Base-by-base conservation (phyloP, 2,888 invertebrate species). In the Nomada goodeniana region DNA sequence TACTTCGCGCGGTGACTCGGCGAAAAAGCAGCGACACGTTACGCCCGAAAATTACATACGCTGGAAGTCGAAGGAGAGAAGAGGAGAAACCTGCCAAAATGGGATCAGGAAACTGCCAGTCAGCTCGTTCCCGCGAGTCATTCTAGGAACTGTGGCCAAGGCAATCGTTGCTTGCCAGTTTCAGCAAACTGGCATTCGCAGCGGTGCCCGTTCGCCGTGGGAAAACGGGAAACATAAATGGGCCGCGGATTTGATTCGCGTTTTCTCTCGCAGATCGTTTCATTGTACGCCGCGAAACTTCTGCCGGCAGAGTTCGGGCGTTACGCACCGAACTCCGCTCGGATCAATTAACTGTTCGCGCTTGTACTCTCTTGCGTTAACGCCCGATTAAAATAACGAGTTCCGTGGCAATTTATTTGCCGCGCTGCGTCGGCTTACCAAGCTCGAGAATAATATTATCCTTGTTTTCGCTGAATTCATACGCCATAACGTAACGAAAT, bases 111-210 rank as follows among this genome's bases (percentile, higher is more conserved):
- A 78, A 74, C 82, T 78, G 76, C 80, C 77, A 61, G 79, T 87
- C 83, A 75, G 79, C 75, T 61, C 52, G 60, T 83, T 85, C 64
- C 75, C 78, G 72, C 79, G 29, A 85, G 79, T 81, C 83, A 85
- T 80, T 77, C 72, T 36, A 64, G 67, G 47, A 18, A 69, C 44
- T 47, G 50, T 53, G 73, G 61, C 73, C 72, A 76, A 61, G 53
- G 44, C 69, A 74, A 75, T 68, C 82, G 82, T 23, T 36, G 29
- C 61, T 29, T 77, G 83, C 77, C 82, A 74, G 52, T 42, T 70
- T 65, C 70, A 11, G 15, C 36, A 18, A 65, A 68, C 60, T 76
- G 47, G 20, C 20, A 13, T 50, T 26, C 29, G 44, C 50, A 13
- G 15, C n/a, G 20, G 15, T 47, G 7, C 29, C 3, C 29, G 5